Evolutionary conservation across 2,888 invertebrate species (phyloP), one percentile per base, ranked within the genome.

Genomic region (Ethmia dodecea): DNA sequence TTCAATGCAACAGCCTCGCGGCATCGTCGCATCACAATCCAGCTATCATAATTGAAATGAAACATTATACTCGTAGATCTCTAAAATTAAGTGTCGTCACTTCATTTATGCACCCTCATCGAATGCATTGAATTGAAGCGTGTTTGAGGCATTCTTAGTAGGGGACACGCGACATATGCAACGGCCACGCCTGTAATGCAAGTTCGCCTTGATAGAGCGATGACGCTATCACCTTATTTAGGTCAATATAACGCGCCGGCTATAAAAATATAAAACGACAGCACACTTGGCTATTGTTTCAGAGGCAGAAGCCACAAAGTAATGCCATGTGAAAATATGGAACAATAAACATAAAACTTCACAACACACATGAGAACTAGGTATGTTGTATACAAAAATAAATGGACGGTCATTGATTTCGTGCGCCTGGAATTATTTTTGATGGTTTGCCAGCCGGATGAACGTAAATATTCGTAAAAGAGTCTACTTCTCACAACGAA

Each of bases 211-310:
- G 55, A 52, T 58, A 54, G 46, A 55, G 58, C 59, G 73, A 77
- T 79, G 77, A 80, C 80, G 80, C 55, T 67, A 71, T 66, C n/a
- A n/a, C n/a, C 58, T 49, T 73, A 83, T 81, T 80, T 74, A 64
- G 84, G 83, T 83, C 81, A 84, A 70, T 71, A 72, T 64, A 68
- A 70, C 68, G 51, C 51, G 49, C 35, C 59, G 60, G 47, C 58
- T 60, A 74, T 79, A 78, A 76, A 76, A 75, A 70, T 66, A 73
- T 59, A 64, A 63, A 64, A 37, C 6, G 13, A n/a, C 38, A 25
- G 15, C 33, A 28, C 25, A 12, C 28, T 24, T 29, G 8, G 15
- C 25, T 20, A 34, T 33, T 38, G 32, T 38, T 15, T 27, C n/a
- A 18, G 22, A 14, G 18, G 20, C 35, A 24, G 14, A n/a, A 11